Evolutionary conservation across 2,113 vertebrate genomes (phyloP).

Genomic region (Oryzias woworae): DNA sequence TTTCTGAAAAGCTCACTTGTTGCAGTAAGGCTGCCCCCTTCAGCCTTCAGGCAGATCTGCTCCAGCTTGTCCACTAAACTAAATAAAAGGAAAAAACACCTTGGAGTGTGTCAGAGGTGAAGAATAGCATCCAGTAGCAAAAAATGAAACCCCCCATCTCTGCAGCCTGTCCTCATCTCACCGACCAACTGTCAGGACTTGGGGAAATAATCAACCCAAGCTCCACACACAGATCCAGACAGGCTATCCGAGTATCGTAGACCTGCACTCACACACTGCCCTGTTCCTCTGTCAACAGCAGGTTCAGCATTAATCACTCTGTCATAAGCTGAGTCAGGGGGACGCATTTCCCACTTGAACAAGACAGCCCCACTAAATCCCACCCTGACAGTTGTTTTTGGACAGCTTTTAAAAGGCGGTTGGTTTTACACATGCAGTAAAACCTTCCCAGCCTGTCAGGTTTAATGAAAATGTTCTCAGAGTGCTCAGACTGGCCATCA

Average conservation of each 20-base stretch:
- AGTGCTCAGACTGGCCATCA: background rate
- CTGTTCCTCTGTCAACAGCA: conserved; percentile 34
- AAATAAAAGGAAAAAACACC: conserved; percentile 20
- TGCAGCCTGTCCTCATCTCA: conserved; percentile 8
- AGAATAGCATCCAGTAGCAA: conserved; percentile 18
- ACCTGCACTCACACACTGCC: conserved; percentile 23
- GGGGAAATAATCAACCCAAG: conserved; percentile 22
- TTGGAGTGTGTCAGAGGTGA: conserved; percentile 13
- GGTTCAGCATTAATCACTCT: conserved; percentile 59
- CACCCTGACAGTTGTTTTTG: conserved; percentile 20
- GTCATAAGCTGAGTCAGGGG: conserved; percentile 37
- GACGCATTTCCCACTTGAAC: conserved; percentile 42
- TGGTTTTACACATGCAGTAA: conserved; percentile 8
- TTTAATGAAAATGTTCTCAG: conserved; percentile 2
- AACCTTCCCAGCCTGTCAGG: conserved; percentile 4
- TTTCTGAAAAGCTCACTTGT: conserved; percentile 12
- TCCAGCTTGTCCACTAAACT: conserved; percentile 21
- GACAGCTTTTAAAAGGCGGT: conserved; percentile 25
- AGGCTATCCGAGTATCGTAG: conserved; percentile 26
- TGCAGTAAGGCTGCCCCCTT: conserved; percentile 4
- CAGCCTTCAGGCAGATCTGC: conserved; percentile 1
- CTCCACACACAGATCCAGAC: conserved; percentile 5
- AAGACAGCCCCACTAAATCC: conserved; percentile 31
- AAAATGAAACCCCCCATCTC: conserved; percentile 6
- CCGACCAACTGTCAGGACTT: conserved; percentile 19